Evolutionary conservation across 2,113 vertebrate genomes (phyloP).

Genomic region (Mobula birostris): DNA sequence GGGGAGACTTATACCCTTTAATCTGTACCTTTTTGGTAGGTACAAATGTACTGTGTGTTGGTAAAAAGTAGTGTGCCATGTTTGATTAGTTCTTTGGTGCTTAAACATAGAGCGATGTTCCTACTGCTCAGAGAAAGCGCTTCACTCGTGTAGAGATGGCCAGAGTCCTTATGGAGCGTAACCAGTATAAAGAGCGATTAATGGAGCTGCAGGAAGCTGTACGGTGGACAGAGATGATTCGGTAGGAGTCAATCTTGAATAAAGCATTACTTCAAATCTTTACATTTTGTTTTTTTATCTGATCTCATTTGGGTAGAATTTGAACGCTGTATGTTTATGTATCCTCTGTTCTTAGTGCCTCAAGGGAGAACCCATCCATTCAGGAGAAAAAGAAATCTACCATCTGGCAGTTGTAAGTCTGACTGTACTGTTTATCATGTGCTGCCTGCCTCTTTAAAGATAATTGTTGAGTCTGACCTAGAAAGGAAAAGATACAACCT

Average conservation of each 20-base stretch:
- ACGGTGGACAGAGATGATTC: constrained; percentile 97
- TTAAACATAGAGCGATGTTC: constrained; percentile 78
- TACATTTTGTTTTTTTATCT: not conserved
- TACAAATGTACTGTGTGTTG: not conserved
- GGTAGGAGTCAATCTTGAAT: constrained; percentile 54
- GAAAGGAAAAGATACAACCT: constrained; percentile 56
- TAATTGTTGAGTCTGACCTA: constrained; percentile 52
- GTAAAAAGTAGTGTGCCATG: not conserved
- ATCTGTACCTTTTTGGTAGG: not conserved
- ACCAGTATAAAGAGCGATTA: constrained; percentile 95
- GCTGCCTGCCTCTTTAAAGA: not conserved
- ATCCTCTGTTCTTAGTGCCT: constrained; percentile 64
- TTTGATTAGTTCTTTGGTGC: not conserved
- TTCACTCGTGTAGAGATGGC: constrained; percentile 98
- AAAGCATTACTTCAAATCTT: not conserved
- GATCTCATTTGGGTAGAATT: not conserved
- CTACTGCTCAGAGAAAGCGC: constrained; percentile 90
- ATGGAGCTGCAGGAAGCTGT: constrained; percentile 99
- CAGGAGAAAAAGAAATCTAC: constrained; percentile 96
- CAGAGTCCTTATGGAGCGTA: constrained; percentile 93
- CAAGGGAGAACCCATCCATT: constrained; percentile 83
- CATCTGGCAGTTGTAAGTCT: constrained; percentile 94
- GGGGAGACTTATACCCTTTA: not conserved
- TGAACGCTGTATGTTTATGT: constrained; percentile 15
- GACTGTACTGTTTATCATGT: too few species aligned